Conservation (phyloP, 2,888 invertebrate genomes). For the Meliscaeva auricollis region DNA sequence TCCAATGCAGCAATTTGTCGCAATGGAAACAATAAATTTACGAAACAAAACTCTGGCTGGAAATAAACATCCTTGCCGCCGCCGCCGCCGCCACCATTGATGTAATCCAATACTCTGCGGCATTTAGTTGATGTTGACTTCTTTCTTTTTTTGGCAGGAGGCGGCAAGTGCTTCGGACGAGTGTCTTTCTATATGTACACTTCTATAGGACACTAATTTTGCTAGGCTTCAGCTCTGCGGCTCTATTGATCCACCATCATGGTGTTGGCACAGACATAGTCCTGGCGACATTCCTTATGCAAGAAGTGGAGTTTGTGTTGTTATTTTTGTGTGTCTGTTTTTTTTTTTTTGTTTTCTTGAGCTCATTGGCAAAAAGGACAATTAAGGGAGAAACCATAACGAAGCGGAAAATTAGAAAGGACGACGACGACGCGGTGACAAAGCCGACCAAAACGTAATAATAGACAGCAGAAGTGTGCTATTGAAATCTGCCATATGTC, state of each 20-base stretch:
- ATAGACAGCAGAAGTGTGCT: conserved; percentile 54
- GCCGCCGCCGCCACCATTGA: conserved; percentile 20
- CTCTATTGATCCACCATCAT: conserved; percentile 68
- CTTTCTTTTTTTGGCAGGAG: conserved; percentile 66
- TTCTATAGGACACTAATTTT: conserved; percentile 44
- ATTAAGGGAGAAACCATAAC: conserved; percentile 63
- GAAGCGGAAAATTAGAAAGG: conserved; percentile 66
- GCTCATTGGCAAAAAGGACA: conserved; percentile 40
- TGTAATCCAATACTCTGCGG: conserved; percentile 74
- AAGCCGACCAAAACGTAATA: conserved; percentile 15
- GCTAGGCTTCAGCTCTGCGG: conserved; percentile 71
- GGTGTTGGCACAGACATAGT: conserved; percentile 50
- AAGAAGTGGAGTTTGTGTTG: conserved; percentile 43
- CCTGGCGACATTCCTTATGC: conserved; percentile 70
- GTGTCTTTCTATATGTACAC: conserved; percentile 32
- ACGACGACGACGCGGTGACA: not conserved
- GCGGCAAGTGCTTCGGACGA: conserved; percentile 66
- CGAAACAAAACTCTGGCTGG: conserved; percentile 61
- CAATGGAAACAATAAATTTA: conserved; percentile 66
- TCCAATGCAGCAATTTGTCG: conserved; percentile 72
- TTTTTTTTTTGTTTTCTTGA: not conserved
- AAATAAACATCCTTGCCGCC: conserved; percentile 28
- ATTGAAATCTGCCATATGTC: conserved; percentile 58
- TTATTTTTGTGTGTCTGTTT: conserved; percentile 29
- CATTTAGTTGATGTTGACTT: conserved; percentile 67